These are phyloP conservation scores for Muntiacus muntjak DNA, from an alignment of 2,113 vertebrate genomes.

Conservation along the genomic window DNA sequence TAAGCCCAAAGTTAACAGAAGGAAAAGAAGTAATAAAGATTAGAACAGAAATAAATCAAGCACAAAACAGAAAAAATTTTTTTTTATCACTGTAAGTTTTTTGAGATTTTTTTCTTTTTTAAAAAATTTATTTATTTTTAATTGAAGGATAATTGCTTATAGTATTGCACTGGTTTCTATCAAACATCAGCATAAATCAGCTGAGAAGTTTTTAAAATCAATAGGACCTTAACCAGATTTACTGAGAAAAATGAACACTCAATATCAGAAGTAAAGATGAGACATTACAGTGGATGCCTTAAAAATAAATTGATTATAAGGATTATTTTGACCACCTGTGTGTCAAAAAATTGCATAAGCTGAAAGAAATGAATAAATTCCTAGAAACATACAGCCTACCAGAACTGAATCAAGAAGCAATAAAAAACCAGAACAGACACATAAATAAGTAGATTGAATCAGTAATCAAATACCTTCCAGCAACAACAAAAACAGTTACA, in stretches of 20 bases:
- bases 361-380: not conserved
- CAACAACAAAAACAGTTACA: not conserved
- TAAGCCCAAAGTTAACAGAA: not conserved
- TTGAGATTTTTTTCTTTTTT: not conserved
- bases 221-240: not conserved
- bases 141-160: not conserved
- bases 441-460: not conserved
- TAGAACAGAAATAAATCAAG: not conserved
- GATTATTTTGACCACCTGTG: not conserved
- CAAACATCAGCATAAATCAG: not conserved
- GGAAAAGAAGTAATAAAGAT: not conserved
- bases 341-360: not conserved
- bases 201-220: not conserved
- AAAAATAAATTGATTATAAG: not conserved
- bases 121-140: not conserved
- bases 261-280: not conserved
- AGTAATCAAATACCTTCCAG: not conserved
- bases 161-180: not conserved
- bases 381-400: not conserved
- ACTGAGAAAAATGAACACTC: not conserved
- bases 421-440: not conserved
- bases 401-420: not conserved
- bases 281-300: not conserved
- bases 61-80: not conserved
- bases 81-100: not conserved